Conservation (phyloP, 2,113 vertebrate species). For the Otocyon megalotis region DNA sequence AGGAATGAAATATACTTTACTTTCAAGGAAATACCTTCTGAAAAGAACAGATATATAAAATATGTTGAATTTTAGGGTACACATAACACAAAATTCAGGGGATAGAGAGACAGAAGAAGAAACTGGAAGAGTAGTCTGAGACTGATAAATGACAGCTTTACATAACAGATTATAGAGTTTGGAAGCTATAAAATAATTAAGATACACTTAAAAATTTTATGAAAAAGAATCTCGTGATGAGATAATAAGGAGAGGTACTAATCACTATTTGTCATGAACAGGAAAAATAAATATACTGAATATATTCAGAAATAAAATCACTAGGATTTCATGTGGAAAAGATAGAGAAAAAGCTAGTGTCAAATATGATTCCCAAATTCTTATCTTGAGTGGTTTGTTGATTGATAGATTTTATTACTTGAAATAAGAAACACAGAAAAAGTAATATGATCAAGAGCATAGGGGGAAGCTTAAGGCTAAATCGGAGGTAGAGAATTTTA, state of each 20-base stretch:
- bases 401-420: background rate
- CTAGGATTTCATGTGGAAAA: background rate
- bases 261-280: background rate
- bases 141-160: background rate
- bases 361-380: background rate
- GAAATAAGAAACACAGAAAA: background rate
- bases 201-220: background rate
- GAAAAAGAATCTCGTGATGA: background rate
- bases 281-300: background rate
- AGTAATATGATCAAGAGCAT: background rate
- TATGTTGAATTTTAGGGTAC: background rate
- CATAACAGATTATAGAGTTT: background rate
- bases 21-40: background rate
- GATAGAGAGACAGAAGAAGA: background rate
- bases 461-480: background rate
- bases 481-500: background rate
- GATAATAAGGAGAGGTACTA: background rate
- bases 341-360: background rate
- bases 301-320: background rate
- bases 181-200: background rate
- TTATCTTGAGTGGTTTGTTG: background rate
- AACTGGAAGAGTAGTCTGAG: background rate
- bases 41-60: background rate
- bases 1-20: background rate
- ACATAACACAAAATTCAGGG: background rate